Evolutionary conservation across 53 echinoderm and acorn worm genomes (phyloP).

Genomic region (Actinopyga echinites): DNA sequence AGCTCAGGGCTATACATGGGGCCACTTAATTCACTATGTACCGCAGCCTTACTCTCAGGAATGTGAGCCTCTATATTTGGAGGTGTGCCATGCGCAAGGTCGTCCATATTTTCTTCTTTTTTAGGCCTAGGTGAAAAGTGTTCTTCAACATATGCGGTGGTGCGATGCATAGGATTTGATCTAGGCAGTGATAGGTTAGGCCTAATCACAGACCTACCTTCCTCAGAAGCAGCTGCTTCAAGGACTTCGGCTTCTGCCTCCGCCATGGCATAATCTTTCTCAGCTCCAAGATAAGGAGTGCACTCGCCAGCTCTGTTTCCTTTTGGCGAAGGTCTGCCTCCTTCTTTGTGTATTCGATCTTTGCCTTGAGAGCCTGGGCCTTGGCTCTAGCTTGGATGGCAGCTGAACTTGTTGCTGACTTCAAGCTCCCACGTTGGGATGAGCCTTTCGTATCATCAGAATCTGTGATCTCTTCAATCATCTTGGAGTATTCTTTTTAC

Average conservation of each 20-base stretch:
- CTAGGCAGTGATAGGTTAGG: constrained; percentile 44
- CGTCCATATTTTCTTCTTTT: constrained; percentile 8
- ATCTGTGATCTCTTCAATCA: constrained; percentile 29
- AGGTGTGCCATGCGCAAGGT: background rate
- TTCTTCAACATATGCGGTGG: constrained; percentile 33
- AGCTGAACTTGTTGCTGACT: constrained; percentile 56
- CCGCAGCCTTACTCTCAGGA: too few relatives aligned
- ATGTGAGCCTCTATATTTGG: too few relatives aligned
- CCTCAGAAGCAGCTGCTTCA: constrained; percentile 48
- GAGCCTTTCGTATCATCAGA: constrained; percentile 34
- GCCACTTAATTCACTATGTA: too few relatives aligned
- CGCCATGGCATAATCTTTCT: constrained; percentile 66
- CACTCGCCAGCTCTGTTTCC: constrained; percentile 55
- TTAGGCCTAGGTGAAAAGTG: constrained; percentile 15
- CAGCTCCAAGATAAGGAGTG: constrained; percentile 61
- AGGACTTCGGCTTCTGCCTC: constrained; percentile 54
- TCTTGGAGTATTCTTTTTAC: too few relatives aligned
- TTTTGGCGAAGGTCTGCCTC: constrained; percentile 55
- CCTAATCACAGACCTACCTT: constrained; percentile 13
- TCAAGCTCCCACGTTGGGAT: constrained; percentile 45
- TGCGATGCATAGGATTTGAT: constrained; percentile 44
- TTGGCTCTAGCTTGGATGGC: constrained; percentile 65
- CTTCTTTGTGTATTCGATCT: constrained; percentile 51
- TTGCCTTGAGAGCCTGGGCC: constrained; percentile 61
- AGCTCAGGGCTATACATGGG: too few relatives aligned